Base-by-base conservation (phyloP, 1,140 invertebrate species). In the Drosophila busckii region DNA sequence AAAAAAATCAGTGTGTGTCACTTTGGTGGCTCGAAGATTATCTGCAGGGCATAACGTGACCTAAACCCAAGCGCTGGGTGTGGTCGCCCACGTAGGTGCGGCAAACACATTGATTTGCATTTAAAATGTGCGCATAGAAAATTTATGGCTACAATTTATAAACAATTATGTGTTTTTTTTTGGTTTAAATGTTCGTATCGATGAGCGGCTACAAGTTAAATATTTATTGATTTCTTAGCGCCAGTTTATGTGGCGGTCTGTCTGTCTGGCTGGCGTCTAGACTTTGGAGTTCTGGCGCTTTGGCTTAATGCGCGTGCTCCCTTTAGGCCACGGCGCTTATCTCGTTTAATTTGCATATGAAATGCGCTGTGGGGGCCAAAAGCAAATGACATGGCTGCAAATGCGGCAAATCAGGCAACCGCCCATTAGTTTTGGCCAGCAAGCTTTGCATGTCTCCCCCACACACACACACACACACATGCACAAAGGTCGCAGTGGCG, bases 291-390 rank as follows among this genome's bases (percentile, higher is more conserved):
- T n/a, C n/a, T n/a, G n/a, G n/a, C n/a, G n/a, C n/a, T n/a, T n/a
- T n/a, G n/a, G n/a, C n/a, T n/a, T n/a, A n/a, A n/a, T n/a, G n/a
- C n/a, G n/a, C 42, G 44, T 54, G 46, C 40, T 19, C 41, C 34
- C 19, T n/a, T 19, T 2, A 23, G 2, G 22, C 48, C 44, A 26
- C 23, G 16, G 7, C 68, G 46, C 59, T 80, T 80, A 80, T 73
- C 73, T 64, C 52, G 54, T 64, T 71, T 80, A 80, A 80, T 80
- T 80, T 80, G 73, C 73, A 80, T 80, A 80, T 61, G 73, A 80
- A 80, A 80, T 80, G 73, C 70, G 69, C 63, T 35, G 15, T 49
- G 58, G n/a, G n/a, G n/a, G n/a, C n/a, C n/a, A n/a, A n/a, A n/a
- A n/a, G n/a, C n/a, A n/a, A n/a, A n/a, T n/a, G n/a, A n/a, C n/a